These are phyloP conservation scores for Pseudopodoces humilis DNA, from an alignment of 2,113 vertebrate genomes.

Conservation along the genomic window DNA sequence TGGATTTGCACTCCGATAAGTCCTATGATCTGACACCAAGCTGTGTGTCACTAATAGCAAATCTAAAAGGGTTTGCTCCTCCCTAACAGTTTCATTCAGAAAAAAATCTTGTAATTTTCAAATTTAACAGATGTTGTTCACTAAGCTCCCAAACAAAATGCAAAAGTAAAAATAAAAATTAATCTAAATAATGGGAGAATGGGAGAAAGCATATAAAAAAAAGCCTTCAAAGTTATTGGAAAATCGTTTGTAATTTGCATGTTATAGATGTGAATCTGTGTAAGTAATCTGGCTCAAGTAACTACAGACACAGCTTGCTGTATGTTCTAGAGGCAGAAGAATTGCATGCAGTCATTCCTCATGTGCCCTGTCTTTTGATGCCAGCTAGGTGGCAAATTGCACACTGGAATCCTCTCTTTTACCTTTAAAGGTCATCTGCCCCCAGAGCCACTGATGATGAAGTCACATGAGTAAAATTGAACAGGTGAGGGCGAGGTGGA, in stretches of 20 bases:
- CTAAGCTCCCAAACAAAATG: neutral
- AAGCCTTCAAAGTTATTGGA: neutral
- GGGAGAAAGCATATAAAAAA: neutral
- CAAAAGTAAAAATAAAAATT: neutral
- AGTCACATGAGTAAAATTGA: neutral
- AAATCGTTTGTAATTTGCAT: neutral
- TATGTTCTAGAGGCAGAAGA: neutral
- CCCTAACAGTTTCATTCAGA: neutral
- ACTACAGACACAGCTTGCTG: fast-evolving
- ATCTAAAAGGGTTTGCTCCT: neutral
- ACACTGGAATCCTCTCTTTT: neutral
- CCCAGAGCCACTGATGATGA: neutral
- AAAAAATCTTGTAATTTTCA: neutral
- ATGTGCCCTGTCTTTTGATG: neutral
- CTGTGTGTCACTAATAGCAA: neutral
- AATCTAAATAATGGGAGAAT: neutral
- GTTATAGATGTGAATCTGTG: neutral
- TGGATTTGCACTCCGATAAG: neutral
- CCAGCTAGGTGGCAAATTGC: neutral
- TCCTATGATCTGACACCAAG: neutral
- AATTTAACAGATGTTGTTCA: neutral
- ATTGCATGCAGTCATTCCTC: neutral
- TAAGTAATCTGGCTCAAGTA: neutral
- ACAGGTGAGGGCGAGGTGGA: neutral
- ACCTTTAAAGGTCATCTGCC: neutral